A percentile compares a stretch with the other conserved stretches of the same genome.
phyloP scores from a whole-genome alignment of 2,113 vertebrate species.

The Bos taurus region DNA sequence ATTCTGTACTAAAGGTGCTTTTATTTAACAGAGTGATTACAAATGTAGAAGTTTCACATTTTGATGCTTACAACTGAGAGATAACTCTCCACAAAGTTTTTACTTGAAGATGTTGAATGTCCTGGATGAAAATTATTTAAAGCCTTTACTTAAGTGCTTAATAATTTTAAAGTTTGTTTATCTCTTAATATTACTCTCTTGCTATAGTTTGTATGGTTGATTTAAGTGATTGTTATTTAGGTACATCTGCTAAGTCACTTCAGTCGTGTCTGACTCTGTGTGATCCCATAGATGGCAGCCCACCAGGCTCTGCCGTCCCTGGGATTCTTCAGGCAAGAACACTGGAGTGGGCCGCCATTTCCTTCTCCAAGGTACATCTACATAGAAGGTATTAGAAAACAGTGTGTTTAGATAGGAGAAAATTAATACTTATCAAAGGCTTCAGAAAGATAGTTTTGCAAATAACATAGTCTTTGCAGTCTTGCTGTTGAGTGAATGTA shows the following conservation, averaged over 20 bases:
- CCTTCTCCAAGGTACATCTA: background rate
- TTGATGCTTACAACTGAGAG: background rate
- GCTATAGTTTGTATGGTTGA: background rate
- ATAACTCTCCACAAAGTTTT: background rate
- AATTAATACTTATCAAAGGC: background rate
- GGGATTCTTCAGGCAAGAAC: too few species aligned
- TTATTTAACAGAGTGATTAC: background rate
- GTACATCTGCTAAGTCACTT: background rate
- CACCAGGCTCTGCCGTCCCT: too few species aligned
- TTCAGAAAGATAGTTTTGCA: background rate
- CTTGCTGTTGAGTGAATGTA: constrained; percentile 6
- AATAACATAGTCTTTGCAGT: background rate
- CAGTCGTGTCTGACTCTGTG: too few species aligned
- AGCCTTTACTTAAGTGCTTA: background rate
- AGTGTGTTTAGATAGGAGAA: background rate
- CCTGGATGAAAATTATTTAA: background rate
- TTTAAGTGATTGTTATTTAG: background rate
- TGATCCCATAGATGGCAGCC: too few species aligned
- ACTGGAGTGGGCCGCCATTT: too few species aligned
- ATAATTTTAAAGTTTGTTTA: constrained; percentile 8
- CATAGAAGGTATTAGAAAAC: background rate
- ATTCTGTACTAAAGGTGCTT: background rate
- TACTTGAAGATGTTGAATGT: background rate
- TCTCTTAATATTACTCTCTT: background rate
- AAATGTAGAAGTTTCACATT: background rate